Base-by-base conservation (phyloP, 2,888 invertebrate genomes). In the Aplocera efformata region DNA sequence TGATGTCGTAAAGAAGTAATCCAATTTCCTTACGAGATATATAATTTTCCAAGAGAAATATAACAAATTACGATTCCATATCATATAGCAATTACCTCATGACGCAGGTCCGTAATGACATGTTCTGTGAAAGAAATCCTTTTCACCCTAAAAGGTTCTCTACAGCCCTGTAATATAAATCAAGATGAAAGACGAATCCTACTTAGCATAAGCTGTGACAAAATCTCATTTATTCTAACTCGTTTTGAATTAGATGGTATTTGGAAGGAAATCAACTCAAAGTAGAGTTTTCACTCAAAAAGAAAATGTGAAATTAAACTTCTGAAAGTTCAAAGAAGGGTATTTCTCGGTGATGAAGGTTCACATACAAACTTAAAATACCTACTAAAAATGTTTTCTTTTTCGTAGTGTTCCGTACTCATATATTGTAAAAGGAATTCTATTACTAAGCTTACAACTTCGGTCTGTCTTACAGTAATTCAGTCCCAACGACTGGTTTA, bases 141-240 rank as follows among this genome's bases (percentile, higher is more conserved):
- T 46, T 53, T 51, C 42, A 45, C 50, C 49, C 48, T 55, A 45
- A 66, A 56, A 57, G 57, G 45, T 55, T 60, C 55, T 56, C 53
- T 54, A 53, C 54, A 63, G 48, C 63, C 60, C 67, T 72, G 61
- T 74, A 68, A 75, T 79, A 70, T 65, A 59, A 67, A 69, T 65
- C 61, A 63, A 75, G 65, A 77, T 75, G 70, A 76, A 72, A 72
- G 66, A 56, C 63, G 60, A 67, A 69, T 71, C 68, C 69, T 68
- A 60, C 63, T 79, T 76, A 71, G 63, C 75, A 74, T 77, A 76
- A 77, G 68, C 70, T 71, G 50, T 50, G 59, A 58, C 34, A 56
- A 63, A 67, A 67, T 65, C 60, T 66, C 43, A 62, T 66, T 62
- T 60, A 63, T 60, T 63, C 60, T 62, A 61, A 40, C 44, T 49